Conservation (phyloP, 2,888 invertebrate species). For the Lepidonotus clava region DNA sequence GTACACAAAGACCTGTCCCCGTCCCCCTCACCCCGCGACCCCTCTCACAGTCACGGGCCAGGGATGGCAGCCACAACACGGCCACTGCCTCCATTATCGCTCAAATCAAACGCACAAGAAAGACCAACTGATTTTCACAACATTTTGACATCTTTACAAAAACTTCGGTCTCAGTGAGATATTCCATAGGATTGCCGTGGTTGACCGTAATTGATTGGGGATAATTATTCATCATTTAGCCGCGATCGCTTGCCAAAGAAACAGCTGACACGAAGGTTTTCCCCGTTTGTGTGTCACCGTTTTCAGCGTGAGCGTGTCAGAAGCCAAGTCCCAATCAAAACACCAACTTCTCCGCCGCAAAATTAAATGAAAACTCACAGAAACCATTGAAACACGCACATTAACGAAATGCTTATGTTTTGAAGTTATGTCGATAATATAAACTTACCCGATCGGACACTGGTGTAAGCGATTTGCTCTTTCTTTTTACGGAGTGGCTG, state of each 20-base stretch:
- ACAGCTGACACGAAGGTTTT: neutral
- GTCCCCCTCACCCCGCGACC: neutral
- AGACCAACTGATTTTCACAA: neutral
- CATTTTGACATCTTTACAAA: neutral
- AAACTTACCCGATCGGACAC: slow-evolving; percentile 40
- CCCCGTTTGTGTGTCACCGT: neutral
- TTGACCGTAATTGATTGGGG: neutral
- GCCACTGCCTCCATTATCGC: neutral
- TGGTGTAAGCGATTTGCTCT: slow-evolving; percentile 24
- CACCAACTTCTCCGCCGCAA: neutral
- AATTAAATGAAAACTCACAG: neutral
- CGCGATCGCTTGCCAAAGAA: neutral
- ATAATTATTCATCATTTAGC: too few species aligned
- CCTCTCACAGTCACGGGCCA: neutral
- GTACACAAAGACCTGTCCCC: neutral
- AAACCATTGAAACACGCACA: neutral
- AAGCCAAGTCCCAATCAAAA: neutral
- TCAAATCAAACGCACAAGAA: neutral
- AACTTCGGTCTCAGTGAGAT: neutral
- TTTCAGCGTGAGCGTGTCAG: neutral
- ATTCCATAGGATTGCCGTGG: neutral
- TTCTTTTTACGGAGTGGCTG: neutral
- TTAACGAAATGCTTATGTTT: neutral
- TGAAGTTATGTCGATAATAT: neutral
- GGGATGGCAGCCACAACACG: neutral